Evolutionary conservation across 2,888 invertebrate genomes (phyloP).

Genomic region (Coremacera marginata): DNA sequence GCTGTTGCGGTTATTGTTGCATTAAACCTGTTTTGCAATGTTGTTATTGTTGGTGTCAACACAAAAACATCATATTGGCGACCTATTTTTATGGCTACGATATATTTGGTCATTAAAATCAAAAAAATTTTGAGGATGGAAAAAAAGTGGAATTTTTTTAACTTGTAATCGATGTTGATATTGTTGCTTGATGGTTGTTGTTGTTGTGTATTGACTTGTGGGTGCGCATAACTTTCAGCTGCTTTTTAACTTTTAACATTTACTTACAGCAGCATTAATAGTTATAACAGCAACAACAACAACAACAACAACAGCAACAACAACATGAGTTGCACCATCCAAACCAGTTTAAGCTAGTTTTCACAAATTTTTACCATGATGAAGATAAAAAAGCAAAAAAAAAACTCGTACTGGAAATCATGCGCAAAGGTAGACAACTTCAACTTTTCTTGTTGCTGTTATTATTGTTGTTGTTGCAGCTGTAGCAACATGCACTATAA

Average conservation of each 20-base stretch:
- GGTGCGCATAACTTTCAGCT: conserved; percentile 19
- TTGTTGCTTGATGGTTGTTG: too few relatives aligned
- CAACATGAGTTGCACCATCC: not conserved
- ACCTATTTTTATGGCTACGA: conserved; percentile 27
- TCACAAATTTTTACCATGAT: not conserved
- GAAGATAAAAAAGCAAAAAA: not conserved
- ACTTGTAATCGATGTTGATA: too few relatives aligned
- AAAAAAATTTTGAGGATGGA: not conserved
- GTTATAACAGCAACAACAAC: not conserved
- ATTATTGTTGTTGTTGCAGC: conserved; percentile 18
- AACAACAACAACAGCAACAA: not conserved
- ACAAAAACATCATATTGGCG: not conserved
- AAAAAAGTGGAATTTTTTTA: not conserved
- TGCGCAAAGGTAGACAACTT: conserved; percentile 43
- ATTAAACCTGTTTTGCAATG: conserved; percentile 13
- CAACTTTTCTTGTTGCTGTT: conserved; percentile 35
- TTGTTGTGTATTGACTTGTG: conserved; percentile 25
- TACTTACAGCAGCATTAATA: not conserved
- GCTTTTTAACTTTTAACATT: conserved; percentile 6
- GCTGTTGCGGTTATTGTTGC: not conserved
- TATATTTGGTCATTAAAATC: not conserved
- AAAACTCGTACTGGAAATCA: conserved; percentile 6
- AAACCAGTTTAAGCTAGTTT: conserved; percentile 16
- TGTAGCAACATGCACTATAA: conserved; percentile 23
- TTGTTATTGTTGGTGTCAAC: not conserved